phyloP scores from a whole-genome alignment of 2,113 vertebrate genomes.

The Rhinolophus ferrumequinum region DNA sequence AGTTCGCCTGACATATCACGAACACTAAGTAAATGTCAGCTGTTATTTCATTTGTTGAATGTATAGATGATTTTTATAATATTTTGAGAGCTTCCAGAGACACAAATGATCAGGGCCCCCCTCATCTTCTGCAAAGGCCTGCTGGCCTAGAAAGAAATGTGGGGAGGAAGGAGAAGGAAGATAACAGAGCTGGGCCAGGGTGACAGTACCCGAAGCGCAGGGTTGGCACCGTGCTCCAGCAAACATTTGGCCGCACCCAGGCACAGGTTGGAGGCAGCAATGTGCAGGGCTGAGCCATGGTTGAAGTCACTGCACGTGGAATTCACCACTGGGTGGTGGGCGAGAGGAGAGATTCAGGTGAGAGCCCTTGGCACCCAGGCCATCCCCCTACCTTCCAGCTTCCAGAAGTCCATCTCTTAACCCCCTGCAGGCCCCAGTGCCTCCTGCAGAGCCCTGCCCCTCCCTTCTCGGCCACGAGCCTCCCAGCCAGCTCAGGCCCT shows the following conservation, averaged over 20 bases:
- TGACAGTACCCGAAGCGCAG: slow-evolving; percentile 88
- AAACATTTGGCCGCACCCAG: slow-evolving; percentile 94
- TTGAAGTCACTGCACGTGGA: slow-evolving; percentile 95
- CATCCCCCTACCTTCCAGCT: neutral
- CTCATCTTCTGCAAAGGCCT: neutral
- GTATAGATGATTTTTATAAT: neutral
- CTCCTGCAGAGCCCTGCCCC: neutral
- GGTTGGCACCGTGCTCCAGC: slow-evolving; percentile 94
- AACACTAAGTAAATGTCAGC: neutral
- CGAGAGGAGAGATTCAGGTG: neutral
- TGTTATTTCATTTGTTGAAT: neutral
- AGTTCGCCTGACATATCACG: neutral
- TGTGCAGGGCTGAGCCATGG: slow-evolving; percentile 94
- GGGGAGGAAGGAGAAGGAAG: neutral
- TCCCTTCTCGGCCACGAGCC: fast-evolving
- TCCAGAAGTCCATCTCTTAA: neutral
- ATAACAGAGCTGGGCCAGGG: neutral
- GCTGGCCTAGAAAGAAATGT: neutral
- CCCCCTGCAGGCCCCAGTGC: neutral
- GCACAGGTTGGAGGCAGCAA: slow-evolving; percentile 96
- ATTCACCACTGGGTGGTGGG: slow-evolving; percentile 88
- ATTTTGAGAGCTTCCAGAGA: neutral
- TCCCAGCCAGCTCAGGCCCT: neutral
- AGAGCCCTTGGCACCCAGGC: fast-evolving
- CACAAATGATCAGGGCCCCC: neutral